Evolutionary conservation across 2,113 vertebrate genomes (phyloP), one percentile per base, ranked within the genome.

Genomic region (Bambusicola thoracicus): DNA sequence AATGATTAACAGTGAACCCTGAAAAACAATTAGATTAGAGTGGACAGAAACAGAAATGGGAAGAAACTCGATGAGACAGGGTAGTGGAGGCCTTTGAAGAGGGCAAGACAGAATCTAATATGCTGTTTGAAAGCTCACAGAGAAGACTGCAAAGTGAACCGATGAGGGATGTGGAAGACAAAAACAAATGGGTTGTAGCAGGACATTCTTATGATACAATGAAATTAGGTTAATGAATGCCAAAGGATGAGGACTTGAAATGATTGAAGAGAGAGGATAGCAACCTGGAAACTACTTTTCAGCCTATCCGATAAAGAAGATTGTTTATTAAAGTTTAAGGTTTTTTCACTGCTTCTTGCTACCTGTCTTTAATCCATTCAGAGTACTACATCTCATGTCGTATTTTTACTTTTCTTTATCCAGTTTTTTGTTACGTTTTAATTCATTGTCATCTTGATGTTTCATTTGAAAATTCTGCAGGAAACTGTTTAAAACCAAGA

Each of bases 361-460:
- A 20, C 21, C 27, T 90, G 67, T 46, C 67, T 75, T 82, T 46
- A 63, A n/a, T 32, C 46, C 51, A 11, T 8, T 36, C 41, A 30
- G 8, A 73, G 12, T 9, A 44, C 32, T 51, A 27, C 0, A 1
- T 13, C 10, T 75, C 51, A 43, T 41, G 40, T 29, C 38, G 40
- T 27, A 21, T 27, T n/a, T 3, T 27, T 10, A 2, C 3, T 53
- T 66, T 20, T 65, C 38, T 83, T 55, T 34, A 51, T 13, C 16
- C n/a, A 61, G 5, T 7, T 76, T 81, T 87, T 43, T 38, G 44
- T 56, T 10, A 9, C 13, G 7, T 34, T 76, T 81, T 81, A 27
- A 44, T 29, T 66, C 32, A 13, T 29, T 68, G 16, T 10, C 51
- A 30, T 20, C 6, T 0, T 0, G 27, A 32, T 81, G 13, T 36